Conservation (phyloP, 2,797 vertebrate genomes). For the Chromobotia macracanthus region DNA sequence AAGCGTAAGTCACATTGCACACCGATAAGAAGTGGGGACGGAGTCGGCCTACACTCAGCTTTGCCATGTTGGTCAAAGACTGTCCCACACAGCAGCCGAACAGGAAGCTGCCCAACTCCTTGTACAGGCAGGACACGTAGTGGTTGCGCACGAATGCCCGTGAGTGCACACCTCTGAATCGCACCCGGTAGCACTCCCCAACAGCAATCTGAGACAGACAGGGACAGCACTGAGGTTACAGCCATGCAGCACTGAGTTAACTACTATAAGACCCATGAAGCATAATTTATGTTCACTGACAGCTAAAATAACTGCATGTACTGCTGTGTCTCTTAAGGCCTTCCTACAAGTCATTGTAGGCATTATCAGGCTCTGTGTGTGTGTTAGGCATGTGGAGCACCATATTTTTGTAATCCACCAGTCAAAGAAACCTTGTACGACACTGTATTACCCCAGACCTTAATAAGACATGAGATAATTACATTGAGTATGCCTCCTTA, state of each 20-base stretch:
- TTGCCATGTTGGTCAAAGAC: conserved; percentile 82
- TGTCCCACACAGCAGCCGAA: conserved; percentile 78
- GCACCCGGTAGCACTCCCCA: conserved; percentile 77
- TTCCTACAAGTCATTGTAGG: background rate
- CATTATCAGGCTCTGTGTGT: background rate
- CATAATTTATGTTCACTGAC: background rate
- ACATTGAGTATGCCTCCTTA: too few species aligned
- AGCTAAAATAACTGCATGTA: conserved; percentile 23
- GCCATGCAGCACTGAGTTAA: conserved; percentile 19
- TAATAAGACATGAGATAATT: too few species aligned
- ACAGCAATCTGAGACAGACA: conserved; percentile 73
- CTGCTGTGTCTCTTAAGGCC: background rate
- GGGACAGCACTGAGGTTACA: conserved; percentile 4
- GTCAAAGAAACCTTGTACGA: too few species aligned
- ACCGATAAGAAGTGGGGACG: conserved; percentile 79
- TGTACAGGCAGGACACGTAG: conserved; percentile 77
- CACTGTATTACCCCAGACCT: too few species aligned
- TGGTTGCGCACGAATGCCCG: conserved; percentile 71
- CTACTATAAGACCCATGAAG: conserved; percentile 1
- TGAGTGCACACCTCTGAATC: conserved; percentile 66
- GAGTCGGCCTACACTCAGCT: conserved; percentile 80
- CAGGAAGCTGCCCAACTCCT: conserved; percentile 81
- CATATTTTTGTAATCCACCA: background rate
- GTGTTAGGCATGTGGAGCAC: background rate
- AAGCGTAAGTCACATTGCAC: conserved; percentile 76